phyloP scores from a whole-genome alignment of 2,113 vertebrate genomes.

The Phalacrocorax aristotelis region DNA sequence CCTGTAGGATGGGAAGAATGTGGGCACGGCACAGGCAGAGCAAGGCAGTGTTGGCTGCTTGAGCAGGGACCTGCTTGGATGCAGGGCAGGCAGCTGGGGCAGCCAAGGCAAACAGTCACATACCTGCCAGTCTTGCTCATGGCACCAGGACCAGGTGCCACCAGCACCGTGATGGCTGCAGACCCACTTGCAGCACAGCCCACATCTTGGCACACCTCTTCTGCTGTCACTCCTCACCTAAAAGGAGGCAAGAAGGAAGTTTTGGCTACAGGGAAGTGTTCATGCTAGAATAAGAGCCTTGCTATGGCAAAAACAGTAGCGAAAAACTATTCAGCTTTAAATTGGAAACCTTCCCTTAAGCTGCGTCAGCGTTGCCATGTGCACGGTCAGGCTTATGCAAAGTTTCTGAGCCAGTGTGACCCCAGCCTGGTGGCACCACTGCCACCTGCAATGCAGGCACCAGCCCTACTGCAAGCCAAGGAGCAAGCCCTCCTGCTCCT shows the following conservation, averaged over 20 bases:
- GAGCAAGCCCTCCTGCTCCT: rapidly evolving
- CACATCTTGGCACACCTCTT: neutral
- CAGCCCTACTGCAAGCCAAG: neutral
- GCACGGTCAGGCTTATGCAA: rapidly evolving
- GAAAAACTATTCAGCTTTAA: neutral
- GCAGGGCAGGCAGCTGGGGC: neutral
- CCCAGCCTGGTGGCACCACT: neutral
- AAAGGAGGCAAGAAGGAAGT: neutral
- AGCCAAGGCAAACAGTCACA: neutral
- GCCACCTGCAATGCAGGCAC: neutral
- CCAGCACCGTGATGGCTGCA: neutral
- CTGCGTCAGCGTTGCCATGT: neutral
- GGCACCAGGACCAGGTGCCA: neutral
- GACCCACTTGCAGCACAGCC: rapidly evolving
- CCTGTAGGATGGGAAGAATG: neutral
- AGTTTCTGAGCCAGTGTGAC: rapidly evolving
- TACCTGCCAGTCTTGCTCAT: neutral
- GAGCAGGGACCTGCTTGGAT: rapidly evolving
- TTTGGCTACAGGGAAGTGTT: neutral
- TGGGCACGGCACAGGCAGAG: neutral
- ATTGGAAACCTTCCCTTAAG: neutral
- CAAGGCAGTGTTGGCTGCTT: neutral
- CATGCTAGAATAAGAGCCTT: neutral
- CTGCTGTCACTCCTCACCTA: rapidly evolving
- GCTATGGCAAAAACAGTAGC: neutral